Evolutionary conservation across 2,797 vertebrate genomes (phyloP).

Genomic region (Percopsis omiscomaycus): DNA sequence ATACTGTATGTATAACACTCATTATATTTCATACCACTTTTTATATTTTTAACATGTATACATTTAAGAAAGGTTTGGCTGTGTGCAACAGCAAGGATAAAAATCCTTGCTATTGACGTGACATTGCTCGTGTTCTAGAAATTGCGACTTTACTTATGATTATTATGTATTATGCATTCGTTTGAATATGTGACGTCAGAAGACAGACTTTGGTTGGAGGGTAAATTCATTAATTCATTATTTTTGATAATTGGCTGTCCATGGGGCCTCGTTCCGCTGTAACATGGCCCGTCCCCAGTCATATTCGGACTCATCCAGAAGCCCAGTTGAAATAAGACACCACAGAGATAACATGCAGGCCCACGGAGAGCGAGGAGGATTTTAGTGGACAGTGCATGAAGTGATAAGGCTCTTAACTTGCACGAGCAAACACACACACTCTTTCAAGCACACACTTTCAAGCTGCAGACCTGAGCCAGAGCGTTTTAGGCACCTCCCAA

Average conservation of each 20-base stretch:
- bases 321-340: constrained; percentile 45
- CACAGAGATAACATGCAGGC: constrained; percentile 19
- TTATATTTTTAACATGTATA: no score
- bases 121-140: no score
- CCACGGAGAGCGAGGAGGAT: constrained; percentile 44
- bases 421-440: constrained; percentile 4
- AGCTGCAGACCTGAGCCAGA: constrained; percentile 19
- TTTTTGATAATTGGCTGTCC: constrained; percentile 27
- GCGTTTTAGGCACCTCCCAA: constrained; percentile 22
- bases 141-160: no score
- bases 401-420: constrained; percentile 44
- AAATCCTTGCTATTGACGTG: no score
- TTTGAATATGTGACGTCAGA: constrained; percentile 42
- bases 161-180: no score
- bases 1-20: no score
- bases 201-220: constrained; percentile 33
- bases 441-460: constrained; percentile 1
- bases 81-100: no score
- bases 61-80: no score
- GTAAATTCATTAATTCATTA: constrained; percentile 51
- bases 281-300: constrained; percentile 40
- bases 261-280: constrained; percentile 12
- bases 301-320: constrained; percentile 51
- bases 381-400: constrained; percentile 28
- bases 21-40: no score